Percentiles rank a stretch among this genome's conserved stretches.
phyloP scores from a whole-genome alignment of 2,888 invertebrate genomes.

The Dynastes maya region DNA sequence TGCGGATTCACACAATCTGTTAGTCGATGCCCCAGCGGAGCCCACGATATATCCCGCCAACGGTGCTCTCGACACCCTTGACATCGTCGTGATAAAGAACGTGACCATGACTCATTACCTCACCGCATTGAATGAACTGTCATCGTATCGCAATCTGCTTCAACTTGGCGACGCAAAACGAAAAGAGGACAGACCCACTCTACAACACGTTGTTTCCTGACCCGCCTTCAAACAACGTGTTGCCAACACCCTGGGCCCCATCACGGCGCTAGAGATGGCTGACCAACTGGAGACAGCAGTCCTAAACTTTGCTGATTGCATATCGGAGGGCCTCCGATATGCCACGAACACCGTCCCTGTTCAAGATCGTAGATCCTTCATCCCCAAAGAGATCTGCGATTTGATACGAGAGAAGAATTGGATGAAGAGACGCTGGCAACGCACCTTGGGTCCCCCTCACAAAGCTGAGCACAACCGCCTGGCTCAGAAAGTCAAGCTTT shows the following conservation, averaged over 20 bases:
- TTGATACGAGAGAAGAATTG: constrained; percentile 1
- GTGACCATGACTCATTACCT: background rate
- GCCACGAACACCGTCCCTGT: background rate
- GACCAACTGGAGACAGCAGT: background rate
- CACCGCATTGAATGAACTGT: constrained; percentile 22
- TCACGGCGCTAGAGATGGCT: background rate
- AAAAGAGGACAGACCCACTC: background rate
- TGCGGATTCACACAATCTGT: too few species aligned
- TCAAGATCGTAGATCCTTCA: background rate
- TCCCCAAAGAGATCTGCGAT: background rate
- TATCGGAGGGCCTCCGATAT: background rate
- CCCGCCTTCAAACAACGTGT: background rate
- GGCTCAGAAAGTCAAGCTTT: too few species aligned
- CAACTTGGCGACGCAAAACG: background rate
- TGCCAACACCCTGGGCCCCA: background rate
- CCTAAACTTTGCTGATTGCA: background rate
- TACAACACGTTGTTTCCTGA: background rate
- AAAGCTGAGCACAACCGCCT: too few species aligned
- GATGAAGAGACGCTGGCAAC: background rate
- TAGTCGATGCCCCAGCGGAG: constrained; percentile 28
- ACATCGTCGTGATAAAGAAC: constrained; percentile 42
- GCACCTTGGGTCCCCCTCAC: too few species aligned
- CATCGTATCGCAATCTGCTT: constrained; percentile 33
- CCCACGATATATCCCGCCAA: background rate
- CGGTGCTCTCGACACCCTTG: constrained; percentile 30